Conservation (phyloP, 2,888 invertebrate genomes). For the Drepanosiphum platanoidis region DNA sequence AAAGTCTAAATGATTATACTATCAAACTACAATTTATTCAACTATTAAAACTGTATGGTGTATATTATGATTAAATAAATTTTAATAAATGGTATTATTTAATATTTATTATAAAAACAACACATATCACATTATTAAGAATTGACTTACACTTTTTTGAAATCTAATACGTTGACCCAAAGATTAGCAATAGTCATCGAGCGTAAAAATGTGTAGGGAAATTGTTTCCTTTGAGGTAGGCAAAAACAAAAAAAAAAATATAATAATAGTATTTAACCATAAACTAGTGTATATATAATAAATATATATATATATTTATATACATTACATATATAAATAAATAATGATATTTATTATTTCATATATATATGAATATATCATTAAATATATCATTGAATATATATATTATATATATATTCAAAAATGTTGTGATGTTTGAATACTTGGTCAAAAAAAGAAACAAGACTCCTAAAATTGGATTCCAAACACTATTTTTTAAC, state of each 20-base stretch:
- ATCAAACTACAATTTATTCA: not conserved
- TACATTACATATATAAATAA: not conserved
- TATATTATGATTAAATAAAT: not conserved
- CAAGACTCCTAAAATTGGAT: not conserved
- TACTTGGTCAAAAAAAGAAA: not conserved
- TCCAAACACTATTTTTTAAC: not conserved
- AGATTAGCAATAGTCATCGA: slow-evolving; percentile 63
- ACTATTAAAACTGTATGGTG: not conserved
- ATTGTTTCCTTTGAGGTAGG: slow-evolving; percentile 52
- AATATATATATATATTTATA: slow-evolving; percentile 3
- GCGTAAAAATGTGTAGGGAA: slow-evolving; percentile 59
- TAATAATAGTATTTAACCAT: slow-evolving; percentile 20
- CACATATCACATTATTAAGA: slow-evolving; percentile 49
- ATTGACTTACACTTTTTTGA: slow-evolving; percentile 58
- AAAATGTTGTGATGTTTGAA: no score
- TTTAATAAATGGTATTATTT: slow-evolving; percentile 6
- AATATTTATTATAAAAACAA: slow-evolving; percentile 44
- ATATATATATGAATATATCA: no score
- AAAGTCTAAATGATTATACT: slow-evolving; percentile 25
- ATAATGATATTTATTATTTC: not conserved
- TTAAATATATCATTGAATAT: no score
- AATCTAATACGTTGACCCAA: slow-evolving; percentile 60
- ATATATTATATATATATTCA: no score
- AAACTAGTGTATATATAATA: not conserved
- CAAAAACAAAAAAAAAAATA: slow-evolving; percentile 48